Base-by-base conservation (phyloP, 2,797 vertebrate genomes). In the Taeniopygia guttata region DNA sequence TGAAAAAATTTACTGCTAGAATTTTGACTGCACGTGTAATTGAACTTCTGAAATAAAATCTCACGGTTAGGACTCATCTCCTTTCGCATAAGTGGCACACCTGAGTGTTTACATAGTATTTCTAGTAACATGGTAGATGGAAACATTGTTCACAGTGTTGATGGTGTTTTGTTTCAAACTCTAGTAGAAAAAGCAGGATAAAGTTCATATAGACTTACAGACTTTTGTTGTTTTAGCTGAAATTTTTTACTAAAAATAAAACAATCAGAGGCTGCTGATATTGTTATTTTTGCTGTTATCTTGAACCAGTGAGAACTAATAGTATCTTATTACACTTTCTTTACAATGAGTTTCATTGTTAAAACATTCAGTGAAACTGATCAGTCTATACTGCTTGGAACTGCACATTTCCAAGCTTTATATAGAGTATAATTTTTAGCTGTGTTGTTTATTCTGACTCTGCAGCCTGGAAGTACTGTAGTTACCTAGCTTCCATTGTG, bases 41-140 rank as follows among this genome's bases (percentile, higher is more conserved):
- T 84, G 45, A 95, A 80, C 62, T 92, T 83, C 78, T 90, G 42
- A 90, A 82, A 83, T 87, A 70, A 75, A 93, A 76, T 62, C 40
- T 87, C 76, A 32, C 36, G 8, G 23, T 70, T 91, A 58, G 83
- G 73, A 83, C 63, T 78, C 62, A 75, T 64, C 32, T 88, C 13
- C 30, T 56, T 89, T 59, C 25, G 81, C 36, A 73, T 20, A 46
- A 89, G 69, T 52, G 19, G 0, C 26, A 70, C 59, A 70, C 30
- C 14, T 93, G 51, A 23, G 5, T 43, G 58, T 52, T 78, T 75
- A 72, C 36, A 46, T 63, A 63, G 11, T 32, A 76, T 75, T 94
- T 96, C 88, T 87, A 75, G 40, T 60, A 51, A 51, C 13, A 72
- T 2, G 32, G 23, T 5, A 84, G 38, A 52, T n/a, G 32, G 32